Conservation (phyloP, 2,113 vertebrate species). For the Zapus hudsonius region DNA sequence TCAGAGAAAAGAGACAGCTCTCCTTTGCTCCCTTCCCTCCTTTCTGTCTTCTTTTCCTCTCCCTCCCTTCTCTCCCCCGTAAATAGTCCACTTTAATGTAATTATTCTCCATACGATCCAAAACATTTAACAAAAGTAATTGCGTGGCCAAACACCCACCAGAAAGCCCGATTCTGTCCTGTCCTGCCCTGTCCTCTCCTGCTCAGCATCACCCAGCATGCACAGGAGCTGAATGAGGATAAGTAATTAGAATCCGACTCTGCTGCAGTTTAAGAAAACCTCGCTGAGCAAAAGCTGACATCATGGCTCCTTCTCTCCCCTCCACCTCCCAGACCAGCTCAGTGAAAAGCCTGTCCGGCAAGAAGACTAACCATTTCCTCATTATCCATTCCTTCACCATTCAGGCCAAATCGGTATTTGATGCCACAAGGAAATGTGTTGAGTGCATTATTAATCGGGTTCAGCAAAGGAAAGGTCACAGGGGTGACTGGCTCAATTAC, state of each 20-base stretch:
- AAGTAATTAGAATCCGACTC: constrained; percentile 36
- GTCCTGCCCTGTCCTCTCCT: neutral
- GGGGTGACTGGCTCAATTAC: constrained; percentile 73
- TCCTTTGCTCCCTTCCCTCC: neutral
- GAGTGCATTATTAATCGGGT: constrained; percentile 75
- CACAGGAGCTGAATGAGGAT: neutral
- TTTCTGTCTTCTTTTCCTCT: neutral
- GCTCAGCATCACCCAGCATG: neutral
- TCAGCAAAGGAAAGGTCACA: constrained; percentile 79
- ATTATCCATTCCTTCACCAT: constrained; percentile 76
- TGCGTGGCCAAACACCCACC: constrained; percentile 17
- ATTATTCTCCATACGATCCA: neutral
- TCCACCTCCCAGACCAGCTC: neutral
- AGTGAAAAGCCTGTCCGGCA: neutral
- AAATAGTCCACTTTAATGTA: neutral
- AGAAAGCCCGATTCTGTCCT: neutral
- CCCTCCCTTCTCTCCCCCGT: neutral
- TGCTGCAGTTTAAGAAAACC: neutral
- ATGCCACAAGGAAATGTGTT: constrained; percentile 73
- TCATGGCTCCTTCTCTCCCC: neutral
- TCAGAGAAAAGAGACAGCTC: neutral
- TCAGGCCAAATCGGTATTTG: constrained; percentile 75
- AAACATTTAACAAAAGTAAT: constrained; percentile 40
- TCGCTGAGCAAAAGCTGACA: neutral
- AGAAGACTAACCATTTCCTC: constrained; percentile 61